Evolutionary conservation across 2,797 vertebrate species (phyloP).

Genomic region (Apogon talboti): DNA sequence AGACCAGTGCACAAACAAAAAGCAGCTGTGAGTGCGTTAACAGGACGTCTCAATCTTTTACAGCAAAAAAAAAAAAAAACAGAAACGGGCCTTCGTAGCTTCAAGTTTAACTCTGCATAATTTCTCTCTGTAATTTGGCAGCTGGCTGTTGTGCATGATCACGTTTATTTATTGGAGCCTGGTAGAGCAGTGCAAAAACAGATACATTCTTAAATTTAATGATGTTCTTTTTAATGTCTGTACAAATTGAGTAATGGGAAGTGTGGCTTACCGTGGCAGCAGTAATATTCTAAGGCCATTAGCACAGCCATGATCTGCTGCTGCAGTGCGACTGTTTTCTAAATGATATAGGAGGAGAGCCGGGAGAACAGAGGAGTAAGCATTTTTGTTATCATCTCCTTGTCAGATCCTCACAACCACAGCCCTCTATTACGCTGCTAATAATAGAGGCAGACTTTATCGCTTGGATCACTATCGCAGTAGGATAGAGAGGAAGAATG

Average conservation of each 20-base stretch:
- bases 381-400: constrained; percentile 78
- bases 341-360: constrained; percentile 73
- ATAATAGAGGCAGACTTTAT: constrained; percentile 75
- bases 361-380: constrained; percentile 70
- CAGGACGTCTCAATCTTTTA: constrained; percentile 29
- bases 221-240: constrained; percentile 59
- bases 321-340: constrained; percentile 67
- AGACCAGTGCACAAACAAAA: constrained; percentile 35
- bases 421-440: constrained; percentile 73
- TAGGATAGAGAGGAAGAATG: constrained; percentile 47
- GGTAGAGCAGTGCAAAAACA: constrained; percentile 25
- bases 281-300: constrained; percentile 72
- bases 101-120: constrained; percentile 29
- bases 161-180: constrained; percentile 46
- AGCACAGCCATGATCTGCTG: constrained; percentile 63
- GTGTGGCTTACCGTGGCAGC: constrained; percentile 67
- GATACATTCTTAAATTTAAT: constrained; percentile 56
- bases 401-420: constrained; percentile 72
- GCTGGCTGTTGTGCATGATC: constrained; percentile 39
- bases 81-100: constrained; percentile 7
- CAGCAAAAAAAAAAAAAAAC: constrained; percentile 19
- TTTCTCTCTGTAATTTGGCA: constrained; percentile 42
- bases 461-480: constrained; percentile 56
- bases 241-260: constrained; percentile 66
- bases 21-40: constrained; percentile 42